phyloP scores from a whole-genome alignment of 2,888 invertebrate species.

The Sphaeridia pumilis region DNA sequence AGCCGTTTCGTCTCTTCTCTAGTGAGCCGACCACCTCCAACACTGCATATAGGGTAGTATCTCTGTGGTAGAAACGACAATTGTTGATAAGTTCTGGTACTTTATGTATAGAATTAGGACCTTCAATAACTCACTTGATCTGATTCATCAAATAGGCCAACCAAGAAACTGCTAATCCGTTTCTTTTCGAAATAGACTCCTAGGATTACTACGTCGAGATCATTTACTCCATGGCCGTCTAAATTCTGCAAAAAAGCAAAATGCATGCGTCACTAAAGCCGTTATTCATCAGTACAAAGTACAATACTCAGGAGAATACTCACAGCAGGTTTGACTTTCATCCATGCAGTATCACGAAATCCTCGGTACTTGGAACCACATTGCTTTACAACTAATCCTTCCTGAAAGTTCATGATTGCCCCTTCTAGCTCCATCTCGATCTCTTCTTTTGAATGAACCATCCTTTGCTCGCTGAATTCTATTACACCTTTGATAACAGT shows the following conservation, averaged over 20 bases:
- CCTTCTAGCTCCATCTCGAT: conserved; percentile 62
- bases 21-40: too few species aligned
- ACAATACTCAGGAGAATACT: conserved; percentile 22
- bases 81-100: too few species aligned
- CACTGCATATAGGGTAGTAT: too few species aligned
- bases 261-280: neutral
- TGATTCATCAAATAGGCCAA: conserved; percentile 49
- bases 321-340: conserved; percentile 81
- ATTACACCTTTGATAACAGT: conserved; percentile 55
- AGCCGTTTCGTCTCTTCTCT: too few species aligned
- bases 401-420: conserved; percentile 69
- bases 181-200: conserved; percentile 57
- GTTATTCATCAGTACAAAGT: neutral
- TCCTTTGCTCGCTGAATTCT: conserved; percentile 37
- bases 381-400: conserved; percentile 84
- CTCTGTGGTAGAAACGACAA: too few species aligned
- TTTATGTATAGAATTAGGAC: too few species aligned
- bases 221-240: conserved; percentile 59
- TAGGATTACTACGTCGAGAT: conserved; percentile 77
- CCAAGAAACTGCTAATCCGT: conserved; percentile 52
- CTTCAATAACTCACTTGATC: too few species aligned
- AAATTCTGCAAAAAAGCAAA: conserved; percentile 51
- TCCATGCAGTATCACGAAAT: conserved; percentile 70
- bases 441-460: conserved; percentile 45
- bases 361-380: conserved; percentile 68